Evolutionary conservation across 1,140 invertebrate genomes (phyloP), one percentile per base, ranked within the genome.

Genomic region (Drosophila subpulchrella): DNA sequence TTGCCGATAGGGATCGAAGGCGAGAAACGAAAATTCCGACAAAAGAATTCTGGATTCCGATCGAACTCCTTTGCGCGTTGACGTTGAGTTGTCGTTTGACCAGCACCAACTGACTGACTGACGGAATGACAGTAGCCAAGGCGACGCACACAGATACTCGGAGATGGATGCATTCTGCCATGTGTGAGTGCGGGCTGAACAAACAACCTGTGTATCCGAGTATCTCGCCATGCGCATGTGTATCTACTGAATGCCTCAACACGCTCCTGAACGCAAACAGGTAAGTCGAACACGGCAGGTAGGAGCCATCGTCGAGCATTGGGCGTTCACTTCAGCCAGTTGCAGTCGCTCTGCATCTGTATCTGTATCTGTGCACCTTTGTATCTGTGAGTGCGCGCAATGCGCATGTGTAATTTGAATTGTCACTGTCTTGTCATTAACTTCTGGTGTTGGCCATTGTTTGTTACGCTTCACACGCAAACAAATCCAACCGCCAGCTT

Each of bases 391-490:
- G 36, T 62, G 59, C 51, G 59, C 51, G 48, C 56, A 48, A n/a
- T 60, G 54, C 65, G 54, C 70, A 63, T 68, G 67, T 89, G 74
- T 84, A 84, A 89, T 89, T 89, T 89, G 80, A 90, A 89, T 89
- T 89, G 84, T 89, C 84, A 89, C 84, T 90, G 84, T 89, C 84
- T 89, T 89, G 84, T 89, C 84, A 89, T 89, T 89, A 89, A 89
- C 84, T 89, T 90, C 84, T 89, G 84, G 84, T 89, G 81, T 89
- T 89, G 77, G 77, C 73, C 84, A 84, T 90, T 90, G 84, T 88
- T 78, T 83, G 84, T 78, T 70, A 88, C 84, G 80, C 77, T 89
- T 89, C 84, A 81, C 85, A 89, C 84, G 84, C 84, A 78, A 84
- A 71, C 78, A 81, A 85, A 72, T 73, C 68, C 72, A 67, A 75